phyloP scores from a whole-genome alignment of 1,140 invertebrate genomes.

The Harpegnathos saltator region DNA sequence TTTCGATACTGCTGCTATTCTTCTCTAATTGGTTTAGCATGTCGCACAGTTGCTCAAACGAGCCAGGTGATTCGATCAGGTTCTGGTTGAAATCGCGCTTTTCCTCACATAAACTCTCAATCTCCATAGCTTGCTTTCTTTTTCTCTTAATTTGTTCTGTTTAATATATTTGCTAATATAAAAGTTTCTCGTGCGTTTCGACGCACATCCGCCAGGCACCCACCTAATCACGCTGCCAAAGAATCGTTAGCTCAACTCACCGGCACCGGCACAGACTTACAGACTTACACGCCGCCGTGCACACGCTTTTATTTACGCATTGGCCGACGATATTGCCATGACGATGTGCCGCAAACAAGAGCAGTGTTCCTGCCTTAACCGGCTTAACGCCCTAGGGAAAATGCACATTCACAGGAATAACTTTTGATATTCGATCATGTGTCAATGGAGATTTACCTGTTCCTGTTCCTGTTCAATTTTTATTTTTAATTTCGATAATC shows the following conservation, averaged over 20 bases:
- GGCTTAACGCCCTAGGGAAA: neutral
- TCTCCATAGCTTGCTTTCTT: neutral
- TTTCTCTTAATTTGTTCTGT: neutral
- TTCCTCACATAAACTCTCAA: slow-evolving; percentile 14
- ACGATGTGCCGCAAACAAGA: slow-evolving; percentile 25
- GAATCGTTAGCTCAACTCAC: neutral
- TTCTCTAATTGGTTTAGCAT: slow-evolving; percentile 80
- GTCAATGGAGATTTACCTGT: too few species aligned
- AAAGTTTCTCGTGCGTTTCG: neutral
- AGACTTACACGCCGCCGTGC: neutral
- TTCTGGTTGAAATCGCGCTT: slow-evolving; percentile 78
- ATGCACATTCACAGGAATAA: too few species aligned
- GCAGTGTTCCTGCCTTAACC: neutral
- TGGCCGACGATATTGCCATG: slow-evolving; percentile 27
- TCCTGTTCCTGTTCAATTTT: too few species aligned
- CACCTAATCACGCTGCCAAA: neutral
- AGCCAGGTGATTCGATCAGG: slow-evolving; percentile 77
- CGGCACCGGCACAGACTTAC: too few species aligned
- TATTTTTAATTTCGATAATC: too few species aligned
- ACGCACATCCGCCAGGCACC: neutral
- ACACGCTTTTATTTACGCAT: slow-evolving; percentile 26
- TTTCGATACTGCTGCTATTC: slow-evolving; percentile 59
- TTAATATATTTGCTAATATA: neutral
- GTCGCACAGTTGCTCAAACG: slow-evolving; percentile 79
- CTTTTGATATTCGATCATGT: too few species aligned